phyloP scores from a whole-genome alignment of 2,888 invertebrate species.

The Xestia xanthographa region DNA sequence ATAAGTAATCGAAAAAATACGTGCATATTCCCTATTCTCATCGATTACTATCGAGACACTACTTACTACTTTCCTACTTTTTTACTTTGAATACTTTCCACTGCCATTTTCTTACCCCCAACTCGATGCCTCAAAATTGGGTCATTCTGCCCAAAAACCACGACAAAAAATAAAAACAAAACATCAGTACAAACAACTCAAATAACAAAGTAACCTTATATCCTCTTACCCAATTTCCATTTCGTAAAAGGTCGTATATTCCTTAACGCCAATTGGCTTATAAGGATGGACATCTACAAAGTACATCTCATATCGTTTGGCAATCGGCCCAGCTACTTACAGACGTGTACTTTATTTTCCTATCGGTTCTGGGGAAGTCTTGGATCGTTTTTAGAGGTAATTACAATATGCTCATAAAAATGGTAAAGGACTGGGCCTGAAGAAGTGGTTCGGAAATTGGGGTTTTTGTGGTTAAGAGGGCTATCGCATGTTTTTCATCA shows the following conservation, averaged over 20 bases:
- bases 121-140: background rate
- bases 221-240: conserved; percentile 50
- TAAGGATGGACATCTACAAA: conserved; percentile 53
- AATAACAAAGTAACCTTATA: conserved; percentile 20
- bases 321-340: conserved; percentile 54
- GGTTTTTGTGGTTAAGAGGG: background rate
- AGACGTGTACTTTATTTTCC: conserved; percentile 53
- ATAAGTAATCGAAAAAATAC: too few relatives aligned
- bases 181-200: conserved; percentile 9
- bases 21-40: too few relatives aligned
- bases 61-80: too few relatives aligned
- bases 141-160: background rate
- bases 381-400: conserved; percentile 36
- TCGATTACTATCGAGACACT: too few relatives aligned
- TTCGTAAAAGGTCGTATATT: conserved; percentile 54
- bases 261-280: conserved; percentile 50
- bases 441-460: background rate
- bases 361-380: conserved; percentile 21
- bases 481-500: too few relatives aligned
- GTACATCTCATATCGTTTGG: conserved; percentile 61
- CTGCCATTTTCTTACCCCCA: background rate
- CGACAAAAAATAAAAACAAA: conserved; percentile 13
- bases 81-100: too few relatives aligned
- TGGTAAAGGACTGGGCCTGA: background rate
- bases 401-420: conserved; percentile 47